Base-by-base conservation (phyloP, 2,113 vertebrate species). In the Neodon shergylaensis region DNA sequence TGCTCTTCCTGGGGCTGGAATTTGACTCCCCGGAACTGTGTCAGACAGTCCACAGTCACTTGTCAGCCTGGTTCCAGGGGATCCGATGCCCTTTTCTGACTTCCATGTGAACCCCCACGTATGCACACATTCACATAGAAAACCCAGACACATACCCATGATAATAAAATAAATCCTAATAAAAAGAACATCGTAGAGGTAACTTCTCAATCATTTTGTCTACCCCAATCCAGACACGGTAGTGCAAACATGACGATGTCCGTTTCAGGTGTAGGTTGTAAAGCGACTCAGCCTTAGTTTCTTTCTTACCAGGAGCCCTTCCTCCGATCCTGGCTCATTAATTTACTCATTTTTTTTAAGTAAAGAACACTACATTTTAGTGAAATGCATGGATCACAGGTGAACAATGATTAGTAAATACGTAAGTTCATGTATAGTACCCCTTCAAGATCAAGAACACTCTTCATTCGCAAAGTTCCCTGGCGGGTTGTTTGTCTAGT, bases 351-450 rank as follows among this genome's bases (percentile, higher is more conserved):
- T 5, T 58, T 58, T 58, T 58, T 58, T 7, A 58, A 58, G 19
- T 44, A 65, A 93, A 39, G 39, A 66, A 79, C 81, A 68, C 77
- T 22, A 6, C n/a, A n/a, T 91, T 91, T 79, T 39, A 88, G 14
- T 61, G 82, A 94, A 78, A 90, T 52, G 14, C 63, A n/a, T 36
- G 28, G 42, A 28, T 28, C 31, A 0, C 44, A 81, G 76, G 36
- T 66, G 14, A 70, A 93, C 33, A 44, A 26, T 52, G 86, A 88
- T 49, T 89, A 7, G 58, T 33, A 65, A 73, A 44, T 44, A 16
- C 5, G 49, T 85, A 47, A 28, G 42, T 54, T 36, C 1, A 70
- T 1, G 12, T 61, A 54, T 31, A 81, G 61, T 10, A 81, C 31
- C 31, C 3, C 3, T 21, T 63, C 66, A 76, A 33, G 72, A 79